Percentiles rank a stretch among this genome's conserved stretches.
phyloP scores from a whole-genome alignment of 23 tunicate species.

The Aplidium turbinatum region DNA sequence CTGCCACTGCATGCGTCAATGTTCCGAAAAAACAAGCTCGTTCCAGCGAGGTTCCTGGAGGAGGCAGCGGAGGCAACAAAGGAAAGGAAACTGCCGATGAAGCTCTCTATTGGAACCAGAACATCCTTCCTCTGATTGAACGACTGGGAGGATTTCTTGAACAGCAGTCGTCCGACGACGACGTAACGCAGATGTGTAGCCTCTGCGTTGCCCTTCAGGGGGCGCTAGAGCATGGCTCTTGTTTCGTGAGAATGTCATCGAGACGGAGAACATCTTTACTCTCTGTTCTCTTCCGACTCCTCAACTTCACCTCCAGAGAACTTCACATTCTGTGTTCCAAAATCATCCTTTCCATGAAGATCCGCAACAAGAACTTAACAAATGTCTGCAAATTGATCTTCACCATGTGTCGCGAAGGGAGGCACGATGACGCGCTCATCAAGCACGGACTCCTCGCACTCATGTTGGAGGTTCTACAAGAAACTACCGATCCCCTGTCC shows the following conservation, averaged over 20 bases:
- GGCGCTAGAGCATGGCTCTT: constrained; percentile 40
- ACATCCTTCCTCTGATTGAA: constrained; percentile 64
- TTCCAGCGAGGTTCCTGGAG: too few species aligned
- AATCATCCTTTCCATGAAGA: constrained; percentile 62
- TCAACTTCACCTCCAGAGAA: constrained; percentile 36
- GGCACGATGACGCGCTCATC: constrained; percentile 42
- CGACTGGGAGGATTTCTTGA: constrained; percentile 40
- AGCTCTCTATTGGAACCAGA: constrained; percentile 79
- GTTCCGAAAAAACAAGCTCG: too few species aligned
- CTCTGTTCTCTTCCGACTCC: constrained; percentile 57
- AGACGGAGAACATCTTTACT: constrained; percentile 75
- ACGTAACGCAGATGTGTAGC: constrained; percentile 10
- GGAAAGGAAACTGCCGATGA: constrained; percentile 69
- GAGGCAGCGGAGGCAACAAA: constrained; percentile 11
- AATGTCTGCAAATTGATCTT: constrained; percentile 78
- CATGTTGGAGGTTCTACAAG: constrained; percentile 23
- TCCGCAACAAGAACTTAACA: constrained; percentile 62
- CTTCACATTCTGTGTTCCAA: constrained; percentile 61
- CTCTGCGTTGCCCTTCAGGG: constrained; percentile 31
- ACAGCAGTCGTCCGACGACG: neutral
- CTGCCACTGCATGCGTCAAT: too few species aligned
- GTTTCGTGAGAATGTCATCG: constrained; percentile 43
- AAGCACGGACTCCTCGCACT: constrained; percentile 41
- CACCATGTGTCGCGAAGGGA: constrained; percentile 60
- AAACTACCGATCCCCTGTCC: constrained; percentile 18